phyloP scores from a whole-genome alignment of 2,113 vertebrate genomes.

The Rhinoptilus africanus region DNA sequence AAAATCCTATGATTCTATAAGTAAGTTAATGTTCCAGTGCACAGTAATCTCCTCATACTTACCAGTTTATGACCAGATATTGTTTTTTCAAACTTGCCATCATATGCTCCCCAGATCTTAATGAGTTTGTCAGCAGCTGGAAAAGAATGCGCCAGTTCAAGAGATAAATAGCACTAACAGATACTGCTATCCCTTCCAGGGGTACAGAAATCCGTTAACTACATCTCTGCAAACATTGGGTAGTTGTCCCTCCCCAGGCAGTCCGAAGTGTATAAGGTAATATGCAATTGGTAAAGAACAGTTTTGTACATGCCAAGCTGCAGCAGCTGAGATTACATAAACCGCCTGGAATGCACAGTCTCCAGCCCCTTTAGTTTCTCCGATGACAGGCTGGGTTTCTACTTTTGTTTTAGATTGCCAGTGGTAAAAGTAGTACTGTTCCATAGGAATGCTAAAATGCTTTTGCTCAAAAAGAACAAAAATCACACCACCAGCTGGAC shows the following conservation, averaged over 20 bases:
- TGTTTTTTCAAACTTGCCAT: slow-evolving; percentile 98
- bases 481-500: not conserved
- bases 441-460: not conserved
- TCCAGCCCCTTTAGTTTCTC: slow-evolving; percentile 7
- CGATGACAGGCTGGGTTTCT: slow-evolving; percentile 13
- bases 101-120: slow-evolving; percentile 98
- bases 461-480: not conserved
- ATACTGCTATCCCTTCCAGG: not conserved
- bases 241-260: not conserved
- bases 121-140: slow-evolving; percentile 98
- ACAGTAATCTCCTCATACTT: slow-evolving; percentile 57
- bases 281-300: not conserved
- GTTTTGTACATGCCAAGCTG: not conserved
- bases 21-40: not conserved
- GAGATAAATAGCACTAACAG: not conserved
- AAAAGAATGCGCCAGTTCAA: not conserved
- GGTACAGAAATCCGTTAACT: not conserved
- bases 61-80: slow-evolving; percentile 98
- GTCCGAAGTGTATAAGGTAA: not conserved
- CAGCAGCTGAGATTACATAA: slow-evolving; percentile 52
- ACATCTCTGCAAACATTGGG: not conserved
- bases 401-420: slow-evolving; percentile 11
- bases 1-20: not conserved
- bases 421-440: not conserved
- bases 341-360: slow-evolving; percentile 54